Base-by-base conservation (phyloP, 1,140 invertebrate species). In the Drosophila melanogaster region DNA sequence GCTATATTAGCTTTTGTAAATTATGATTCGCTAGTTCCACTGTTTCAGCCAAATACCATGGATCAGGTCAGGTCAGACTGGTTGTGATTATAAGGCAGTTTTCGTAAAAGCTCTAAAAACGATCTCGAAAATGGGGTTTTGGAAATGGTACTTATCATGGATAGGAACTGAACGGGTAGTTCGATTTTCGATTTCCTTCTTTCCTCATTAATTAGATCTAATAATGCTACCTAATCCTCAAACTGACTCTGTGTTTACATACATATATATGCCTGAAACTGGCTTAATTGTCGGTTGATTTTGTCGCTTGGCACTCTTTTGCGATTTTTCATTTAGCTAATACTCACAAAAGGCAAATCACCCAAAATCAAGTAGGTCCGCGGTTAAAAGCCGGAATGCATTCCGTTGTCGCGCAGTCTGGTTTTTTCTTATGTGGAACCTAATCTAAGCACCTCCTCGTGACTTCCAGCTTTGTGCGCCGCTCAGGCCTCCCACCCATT, bases 241-340 rank as follows among this genome's bases (percentile, higher is more conserved):
- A 41, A 55, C 17, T 35, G 14, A 55, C 17, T 22, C 10, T 59
- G 19, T 56, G 19, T 69, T 30, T 55, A 47, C 10, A 37, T 55
- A 47, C 10, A 37, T 38, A 49, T 50, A 14, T 38, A 19, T 43
- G n/a, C n/a, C n/a, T n/a, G n/a, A n/a, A n/a, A n/a, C n/a, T n/a
- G 43, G 67, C 56, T 61, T 40, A 49, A 51, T 19, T 33, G 38
- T 35, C 56, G 35, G 11, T 56, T 64, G 15, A 19, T 40, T 58
- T 56, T 62, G 65, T 17, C 40, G 51, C 53, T 78, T 56, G 58
- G 67, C 60, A 81, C 53, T 64, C 51, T 55, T 73, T 77, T 87
- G 84, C 67, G 79, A 89, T 89, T 89, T 87, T 89, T 87, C 84
- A 87, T 87, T 65, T 84, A 71, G 53, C 61, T 87, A 87, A 87